A percentile compares a stretch with the other conserved stretches of the same genome.
These are phyloP conservation scores for Mustelus asterias DNA, from an alignment of 2,113 vertebrate species.

Conservation along the genomic window DNA sequence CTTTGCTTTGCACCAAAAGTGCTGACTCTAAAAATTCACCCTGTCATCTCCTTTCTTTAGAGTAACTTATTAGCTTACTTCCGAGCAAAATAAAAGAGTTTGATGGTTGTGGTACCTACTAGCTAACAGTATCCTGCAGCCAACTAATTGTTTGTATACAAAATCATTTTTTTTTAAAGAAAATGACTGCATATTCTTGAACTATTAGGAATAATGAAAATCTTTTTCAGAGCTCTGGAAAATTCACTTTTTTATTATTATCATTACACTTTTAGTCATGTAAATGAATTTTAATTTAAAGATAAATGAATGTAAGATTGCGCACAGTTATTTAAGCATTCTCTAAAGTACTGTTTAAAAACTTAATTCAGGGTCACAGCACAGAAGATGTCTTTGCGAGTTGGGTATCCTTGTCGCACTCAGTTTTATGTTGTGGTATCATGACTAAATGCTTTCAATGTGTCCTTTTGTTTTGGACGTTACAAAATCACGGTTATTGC, in stretches of 20 bases:
- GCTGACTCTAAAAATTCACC: not conserved
- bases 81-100: not conserved
- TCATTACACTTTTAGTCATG: not conserved
- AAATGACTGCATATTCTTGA: not conserved
- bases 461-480: not conserved
- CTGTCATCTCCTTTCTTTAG: not conserved
- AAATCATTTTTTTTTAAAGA: not conserved
- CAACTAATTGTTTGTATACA: not conserved
- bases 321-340: not conserved
- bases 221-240: not conserved
- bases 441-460: not conserved
- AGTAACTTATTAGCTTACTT: not conserved
- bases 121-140: not conserved
- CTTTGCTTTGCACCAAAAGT: not conserved
- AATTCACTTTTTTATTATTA: not conserved
- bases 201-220: not conserved
- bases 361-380: not conserved
- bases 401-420: not conserved
- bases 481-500: too few species aligned
- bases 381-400: not conserved
- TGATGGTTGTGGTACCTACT: not conserved
- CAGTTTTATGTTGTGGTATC: not conserved
- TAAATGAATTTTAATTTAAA: not conserved
- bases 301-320: slow-evolving; percentile 4
- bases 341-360: not conserved